Base-by-base conservation (phyloP, 2,113 vertebrate species). In the Turdus rufiventris region DNA sequence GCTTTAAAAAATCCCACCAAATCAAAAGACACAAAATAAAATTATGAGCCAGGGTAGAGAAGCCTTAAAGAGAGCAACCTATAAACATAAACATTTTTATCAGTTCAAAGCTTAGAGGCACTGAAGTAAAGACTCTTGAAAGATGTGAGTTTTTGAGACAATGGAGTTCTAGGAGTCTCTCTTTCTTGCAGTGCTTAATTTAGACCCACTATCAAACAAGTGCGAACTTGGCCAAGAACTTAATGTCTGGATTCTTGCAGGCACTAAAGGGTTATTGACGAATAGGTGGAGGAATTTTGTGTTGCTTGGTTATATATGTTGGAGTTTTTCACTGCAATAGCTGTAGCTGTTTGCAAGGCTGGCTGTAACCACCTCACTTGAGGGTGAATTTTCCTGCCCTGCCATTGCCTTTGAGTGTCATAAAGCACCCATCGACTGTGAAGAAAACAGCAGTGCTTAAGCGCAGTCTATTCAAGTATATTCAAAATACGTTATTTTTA, bases 401-500 rank as follows among this genome's bases (percentile, higher is more conserved):
- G 76, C 84, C 23, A 63, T 94, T 97, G 71, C 88, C 91, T 92
- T 85, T 96, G 91, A 77, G 79, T 96, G 62, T 86, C 1, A 2
- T 60, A 85, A 67, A 75, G 91, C 95, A 95, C 91, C 93, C 88
- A 94, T 84, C 5, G 8, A 85, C 91, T 85, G 60, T 66, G 82
- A 89, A 92, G 93, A 71, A 76, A 85, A 85, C 51, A 81, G 56
- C 92, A 57, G 68, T 89, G 93, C 91, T 88, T 91, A 96, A 96
- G 85, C 21, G 1, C 34, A 94, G 83, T 67, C 85, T 97, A 91
- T 97, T 96, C 95, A 97, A 86, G 91, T 93, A 89, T 89, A 93
- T 93, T 96, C 88, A 93, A 96, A 96, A 94, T 93, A 82, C 0
- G 7, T 97, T 98, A 97, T 97, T 97, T 98, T 98, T 96, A 97